These are phyloP conservation scores for Gouania willdenowi DNA, from an alignment of 2,797 vertebrate species.

Conservation along the genomic window DNA sequence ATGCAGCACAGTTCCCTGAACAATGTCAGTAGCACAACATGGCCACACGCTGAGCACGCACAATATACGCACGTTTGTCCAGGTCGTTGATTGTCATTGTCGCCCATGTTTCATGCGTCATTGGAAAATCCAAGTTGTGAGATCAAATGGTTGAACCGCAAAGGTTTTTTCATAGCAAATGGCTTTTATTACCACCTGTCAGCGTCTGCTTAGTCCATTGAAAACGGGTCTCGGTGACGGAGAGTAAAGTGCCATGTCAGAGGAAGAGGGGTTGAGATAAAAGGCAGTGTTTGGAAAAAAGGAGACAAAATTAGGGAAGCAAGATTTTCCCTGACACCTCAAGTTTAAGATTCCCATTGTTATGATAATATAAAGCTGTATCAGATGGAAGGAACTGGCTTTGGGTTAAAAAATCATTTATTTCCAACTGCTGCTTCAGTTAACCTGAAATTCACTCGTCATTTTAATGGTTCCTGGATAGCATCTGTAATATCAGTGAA, in stretches of 20 bases:
- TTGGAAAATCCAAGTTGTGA: constrained; percentile 3
- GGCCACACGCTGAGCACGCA: not conserved
- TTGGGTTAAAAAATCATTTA: not conserved
- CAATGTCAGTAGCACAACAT: constrained; percentile 35
- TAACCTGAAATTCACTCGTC: not conserved
- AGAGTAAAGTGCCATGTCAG: constrained; percentile 11
- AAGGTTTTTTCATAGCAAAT: constrained; percentile 63
- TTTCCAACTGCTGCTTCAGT: constrained; percentile 1
- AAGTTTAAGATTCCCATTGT: constrained; percentile 33
- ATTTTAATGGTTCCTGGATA: not conserved
- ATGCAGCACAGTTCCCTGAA: constrained; percentile 49
- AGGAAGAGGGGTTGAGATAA: constrained; percentile 2
- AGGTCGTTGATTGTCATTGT: not conserved
- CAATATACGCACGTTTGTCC: not conserved
- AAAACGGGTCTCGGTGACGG: constrained; percentile 19
- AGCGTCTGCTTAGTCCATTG: constrained; percentile 41
- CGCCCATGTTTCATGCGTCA: constrained; percentile 1
- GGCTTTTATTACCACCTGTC: constrained; percentile 55
- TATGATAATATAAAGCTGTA: constrained; percentile 25
- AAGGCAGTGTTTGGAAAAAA: constrained; percentile 20
- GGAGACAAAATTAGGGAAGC: constrained; percentile 17
- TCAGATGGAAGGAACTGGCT: not conserved
- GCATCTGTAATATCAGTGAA: not conserved
- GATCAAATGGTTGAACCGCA: not conserved
- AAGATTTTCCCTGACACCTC: constrained; percentile 23